Evolutionary conservation across 2,797 vertebrate species (phyloP).

Genomic region (Anguilla marmorata): DNA sequence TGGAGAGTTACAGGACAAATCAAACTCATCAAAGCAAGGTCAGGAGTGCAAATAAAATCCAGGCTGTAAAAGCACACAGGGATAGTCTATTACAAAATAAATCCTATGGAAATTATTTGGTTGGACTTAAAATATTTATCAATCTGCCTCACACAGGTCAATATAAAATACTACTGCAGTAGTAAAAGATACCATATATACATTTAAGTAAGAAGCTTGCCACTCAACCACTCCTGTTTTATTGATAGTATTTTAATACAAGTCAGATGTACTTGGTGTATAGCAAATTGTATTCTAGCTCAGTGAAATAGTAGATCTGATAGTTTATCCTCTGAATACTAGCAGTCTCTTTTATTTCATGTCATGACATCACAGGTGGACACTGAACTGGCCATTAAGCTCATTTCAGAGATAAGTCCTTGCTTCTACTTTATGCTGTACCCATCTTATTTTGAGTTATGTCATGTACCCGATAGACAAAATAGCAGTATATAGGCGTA

Average conservation of each 20-base stretch:
- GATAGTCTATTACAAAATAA: neutral
- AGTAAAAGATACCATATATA: neutral
- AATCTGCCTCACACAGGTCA: neutral
- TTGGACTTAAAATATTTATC: neutral
- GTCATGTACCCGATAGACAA: neutral
- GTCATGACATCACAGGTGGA: neutral
- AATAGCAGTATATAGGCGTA: slow-evolving; percentile 15
- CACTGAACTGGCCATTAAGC: neutral
- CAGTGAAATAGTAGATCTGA: neutral
- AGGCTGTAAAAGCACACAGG: neutral
- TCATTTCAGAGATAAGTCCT: neutral
- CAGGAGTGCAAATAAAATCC: neutral
- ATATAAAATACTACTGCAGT: neutral
- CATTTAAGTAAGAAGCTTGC: neutral
- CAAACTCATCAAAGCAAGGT: neutral
- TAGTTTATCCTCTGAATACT: neutral
- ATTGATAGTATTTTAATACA: neutral
- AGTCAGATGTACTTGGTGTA: neutral
- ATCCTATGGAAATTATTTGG: neutral
- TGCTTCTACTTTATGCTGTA: neutral
- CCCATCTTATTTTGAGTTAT: neutral
- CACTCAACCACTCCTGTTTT: neutral
- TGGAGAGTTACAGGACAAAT: neutral
- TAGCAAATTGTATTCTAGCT: neutral
- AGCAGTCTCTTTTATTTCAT: neutral